Conservation (phyloP, 2,888 invertebrate genomes). For the Camponotus fellah region DNA sequence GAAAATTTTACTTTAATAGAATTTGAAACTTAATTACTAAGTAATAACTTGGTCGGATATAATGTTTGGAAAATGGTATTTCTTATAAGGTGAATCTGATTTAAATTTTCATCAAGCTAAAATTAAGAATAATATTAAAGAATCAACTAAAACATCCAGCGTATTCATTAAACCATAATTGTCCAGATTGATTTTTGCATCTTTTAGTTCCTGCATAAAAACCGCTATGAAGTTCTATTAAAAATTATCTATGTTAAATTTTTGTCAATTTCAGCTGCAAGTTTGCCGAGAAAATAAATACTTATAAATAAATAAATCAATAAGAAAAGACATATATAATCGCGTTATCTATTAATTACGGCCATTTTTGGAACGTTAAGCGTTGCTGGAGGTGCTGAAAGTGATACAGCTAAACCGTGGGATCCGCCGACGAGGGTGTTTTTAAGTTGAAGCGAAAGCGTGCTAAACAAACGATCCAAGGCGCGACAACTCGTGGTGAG, state of each 20-base stretch:
- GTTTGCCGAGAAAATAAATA: not conserved
- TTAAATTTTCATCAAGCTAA: constrained; percentile 27
- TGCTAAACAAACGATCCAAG: constrained; percentile 60
- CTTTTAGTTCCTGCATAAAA: not conserved
- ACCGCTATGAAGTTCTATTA: not conserved
- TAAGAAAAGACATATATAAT: not conserved
- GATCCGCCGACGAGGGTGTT: constrained; percentile 48
- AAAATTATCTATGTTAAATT: not conserved
- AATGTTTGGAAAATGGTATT: constrained; percentile 12
- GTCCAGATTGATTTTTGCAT: not conserved
- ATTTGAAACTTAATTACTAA: constrained; percentile 48
- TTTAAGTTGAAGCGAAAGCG: constrained; percentile 63
- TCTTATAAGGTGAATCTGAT: constrained; percentile 16
- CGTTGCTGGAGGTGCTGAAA: not conserved
- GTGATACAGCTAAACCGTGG: not conserved
- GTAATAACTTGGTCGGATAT: constrained; percentile 43
- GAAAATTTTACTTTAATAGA: constrained; percentile 46
- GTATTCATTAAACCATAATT: not conserved
- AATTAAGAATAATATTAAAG: not conserved
- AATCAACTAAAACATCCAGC: not conserved
- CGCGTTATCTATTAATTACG: not conserved
- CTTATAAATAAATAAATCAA: not conserved
- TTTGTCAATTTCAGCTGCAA: not conserved
- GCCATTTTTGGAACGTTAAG: not conserved
- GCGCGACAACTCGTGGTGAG: constrained; percentile 50